Percentiles rank a stretch among this genome's conserved stretches.
Evolutionary conservation across 2,888 invertebrate genomes (phyloP).

Genomic region (Netelia inedita): DNA sequence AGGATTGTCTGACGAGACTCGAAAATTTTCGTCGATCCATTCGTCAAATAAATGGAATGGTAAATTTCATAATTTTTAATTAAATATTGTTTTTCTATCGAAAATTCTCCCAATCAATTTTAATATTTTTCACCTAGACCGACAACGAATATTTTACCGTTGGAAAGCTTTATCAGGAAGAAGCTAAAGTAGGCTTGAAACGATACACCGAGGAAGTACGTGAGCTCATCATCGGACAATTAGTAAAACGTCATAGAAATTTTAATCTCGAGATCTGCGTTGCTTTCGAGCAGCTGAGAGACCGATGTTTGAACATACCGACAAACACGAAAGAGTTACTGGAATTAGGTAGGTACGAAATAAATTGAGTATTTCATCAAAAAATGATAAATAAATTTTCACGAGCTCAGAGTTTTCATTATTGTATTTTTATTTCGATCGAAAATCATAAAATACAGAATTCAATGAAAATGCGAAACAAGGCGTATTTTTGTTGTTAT

Average conservation of each 20-base stretch:
- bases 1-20: slow-evolving; percentile 76
- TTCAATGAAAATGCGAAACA: not conserved
- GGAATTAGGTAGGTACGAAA: slow-evolving; percentile 84
- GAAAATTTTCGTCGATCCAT: slow-evolving; percentile 78
- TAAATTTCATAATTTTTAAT: slow-evolving; percentile 57
- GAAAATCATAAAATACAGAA: too few relatives aligned
- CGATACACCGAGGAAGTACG: slow-evolving; percentile 87
- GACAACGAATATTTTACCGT: slow-evolving; percentile 90
- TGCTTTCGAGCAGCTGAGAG: slow-evolving; percentile 90
- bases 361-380: not conserved
- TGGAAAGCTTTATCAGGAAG: slow-evolving; percentile 88
- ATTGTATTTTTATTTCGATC: too few relatives aligned
- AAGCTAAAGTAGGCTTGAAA: slow-evolving; percentile 88
- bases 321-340: slow-evolving; percentile 93
- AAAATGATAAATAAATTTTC: not conserved
- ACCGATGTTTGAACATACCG: slow-evolving; percentile 90
- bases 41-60: slow-evolving; percentile 79
- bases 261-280: slow-evolving; percentile 90
- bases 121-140: slow-evolving; percentile 79
- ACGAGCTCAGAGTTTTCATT: too few relatives aligned
- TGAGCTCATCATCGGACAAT: slow-evolving; percentile 87
- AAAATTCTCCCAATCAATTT: not conserved
- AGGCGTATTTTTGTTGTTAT: not conserved
- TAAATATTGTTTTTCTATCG: not conserved
- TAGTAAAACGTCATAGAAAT: slow-evolving; percentile 88